Percentiles rank a stretch among this genome's conserved stretches.
These are phyloP conservation scores for Gandaritis pyraliata DNA, from an alignment of 2,888 invertebrate species.

Conservation along the genomic window DNA sequence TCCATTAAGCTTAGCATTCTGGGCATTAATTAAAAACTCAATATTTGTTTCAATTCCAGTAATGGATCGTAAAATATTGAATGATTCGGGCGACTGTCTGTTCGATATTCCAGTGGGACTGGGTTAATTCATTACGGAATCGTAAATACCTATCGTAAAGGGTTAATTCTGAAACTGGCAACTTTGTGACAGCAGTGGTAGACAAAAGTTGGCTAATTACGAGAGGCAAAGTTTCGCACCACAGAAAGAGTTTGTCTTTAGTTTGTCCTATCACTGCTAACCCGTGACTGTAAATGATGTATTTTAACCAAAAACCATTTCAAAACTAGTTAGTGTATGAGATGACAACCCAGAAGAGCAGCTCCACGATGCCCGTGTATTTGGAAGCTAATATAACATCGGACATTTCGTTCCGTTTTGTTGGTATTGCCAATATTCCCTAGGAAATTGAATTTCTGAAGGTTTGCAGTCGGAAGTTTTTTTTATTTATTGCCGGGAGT, in stretches of 20 bases:
- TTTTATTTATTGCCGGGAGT: constrained; percentile 44
- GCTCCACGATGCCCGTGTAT: constrained; percentile 1
- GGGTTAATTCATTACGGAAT: constrained; percentile 62
- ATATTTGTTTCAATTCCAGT: constrained; percentile 28
- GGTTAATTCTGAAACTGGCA: not conserved
- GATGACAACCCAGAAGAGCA: not conserved
- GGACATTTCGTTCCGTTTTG: constrained; percentile 60
- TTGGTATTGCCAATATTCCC: constrained; percentile 64
- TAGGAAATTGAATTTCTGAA: constrained; percentile 64
- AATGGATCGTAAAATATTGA: constrained; percentile 31
- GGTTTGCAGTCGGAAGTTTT: constrained; percentile 43
- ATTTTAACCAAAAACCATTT: no score
- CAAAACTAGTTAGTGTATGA: no score
- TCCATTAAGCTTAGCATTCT: constrained; percentile 3
- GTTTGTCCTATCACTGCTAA: no score
- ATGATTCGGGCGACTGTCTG: constrained; percentile 30
- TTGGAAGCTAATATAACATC: constrained; percentile 48
- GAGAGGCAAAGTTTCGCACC: no score
- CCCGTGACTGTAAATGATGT: no score
- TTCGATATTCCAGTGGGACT: constrained; percentile 42
- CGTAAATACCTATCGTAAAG: constrained; percentile 7
- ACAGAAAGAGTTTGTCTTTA: no score
- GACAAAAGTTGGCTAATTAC: no score
- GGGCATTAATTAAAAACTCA: constrained; percentile 6
- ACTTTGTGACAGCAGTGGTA: not conserved